phyloP scores from a whole-genome alignment of 2,797 vertebrate genomes.

The Yasuhikotakia modesta region DNA sequence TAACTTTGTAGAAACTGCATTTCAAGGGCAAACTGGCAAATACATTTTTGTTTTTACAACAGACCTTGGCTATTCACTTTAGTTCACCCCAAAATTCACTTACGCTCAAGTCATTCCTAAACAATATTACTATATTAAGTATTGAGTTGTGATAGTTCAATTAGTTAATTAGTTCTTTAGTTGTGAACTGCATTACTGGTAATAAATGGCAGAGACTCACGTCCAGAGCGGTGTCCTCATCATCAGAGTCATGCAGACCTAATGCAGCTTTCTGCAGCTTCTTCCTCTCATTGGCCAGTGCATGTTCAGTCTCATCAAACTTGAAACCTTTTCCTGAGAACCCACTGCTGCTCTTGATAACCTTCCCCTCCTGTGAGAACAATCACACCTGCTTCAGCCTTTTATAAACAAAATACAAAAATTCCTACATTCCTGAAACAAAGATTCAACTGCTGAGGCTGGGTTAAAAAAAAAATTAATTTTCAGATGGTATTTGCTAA shows the following conservation, averaged over 20 bases:
- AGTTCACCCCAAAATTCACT: no score
- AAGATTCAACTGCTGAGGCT: no score
- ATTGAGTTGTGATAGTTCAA: background rate
- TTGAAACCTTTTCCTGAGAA: slow-evolving; percentile 99
- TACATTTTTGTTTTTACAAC: no score
- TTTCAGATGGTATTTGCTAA: no score
- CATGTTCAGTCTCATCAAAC: slow-evolving; percentile 97
- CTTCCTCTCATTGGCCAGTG: slow-evolving; percentile 95
- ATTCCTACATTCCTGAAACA: no score
- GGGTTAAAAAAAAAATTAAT: no score
- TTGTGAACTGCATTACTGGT: background rate
- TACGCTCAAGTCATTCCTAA: no score
- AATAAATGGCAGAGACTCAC: slow-evolving; percentile 73
- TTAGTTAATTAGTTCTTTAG: background rate
- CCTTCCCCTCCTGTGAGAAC: slow-evolving; percentile 88
- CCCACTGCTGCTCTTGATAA: slow-evolving; percentile 95
- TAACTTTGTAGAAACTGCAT: no score
- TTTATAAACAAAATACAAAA: no score
- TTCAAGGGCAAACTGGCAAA: no score
- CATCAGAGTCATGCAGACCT: slow-evolving; percentile 96
- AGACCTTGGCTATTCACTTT: no score
- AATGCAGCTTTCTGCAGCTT: slow-evolving; percentile 97
- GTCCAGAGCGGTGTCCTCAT: slow-evolving; percentile 93
- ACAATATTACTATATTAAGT: no score
- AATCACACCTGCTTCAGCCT: background rate